phyloP scores from a whole-genome alignment of 2,888 invertebrate genomes.

The Thumatha senex region DNA sequence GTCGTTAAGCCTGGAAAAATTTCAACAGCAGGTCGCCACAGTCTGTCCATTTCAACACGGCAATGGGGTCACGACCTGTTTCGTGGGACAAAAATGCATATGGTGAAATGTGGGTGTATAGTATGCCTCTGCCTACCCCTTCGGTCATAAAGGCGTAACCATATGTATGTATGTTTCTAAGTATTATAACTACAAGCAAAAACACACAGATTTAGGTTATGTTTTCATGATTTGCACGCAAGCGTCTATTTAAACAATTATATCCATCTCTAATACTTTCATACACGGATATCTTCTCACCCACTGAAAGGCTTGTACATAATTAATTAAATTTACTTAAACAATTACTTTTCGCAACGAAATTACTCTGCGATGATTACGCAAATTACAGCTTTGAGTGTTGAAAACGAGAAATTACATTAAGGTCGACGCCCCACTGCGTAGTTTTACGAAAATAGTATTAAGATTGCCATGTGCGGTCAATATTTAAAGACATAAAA shows the following conservation, averaged over 20 bases:
- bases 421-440: constrained; percentile 34
- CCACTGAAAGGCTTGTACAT: constrained; percentile 8
- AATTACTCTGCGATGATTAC: constrained; percentile 32
- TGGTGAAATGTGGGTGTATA: too few species aligned
- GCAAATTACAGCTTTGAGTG: constrained; percentile 31
- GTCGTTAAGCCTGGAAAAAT: too few species aligned
- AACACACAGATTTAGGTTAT: not conserved
- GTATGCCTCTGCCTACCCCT: too few species aligned
- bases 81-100: too few species aligned
- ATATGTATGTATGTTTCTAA: too few species aligned
- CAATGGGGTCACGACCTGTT: too few species aligned
- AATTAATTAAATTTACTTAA: constrained; percentile 9
- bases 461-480: constrained; percentile 19
- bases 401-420: constrained; percentile 35
- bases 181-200: too few species aligned
- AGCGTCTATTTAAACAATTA: constrained; percentile 1
- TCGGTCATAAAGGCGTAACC: too few species aligned
- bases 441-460: constrained; percentile 22
- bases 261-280: constrained; percentile 2
- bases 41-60: too few species aligned
- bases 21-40: too few species aligned
- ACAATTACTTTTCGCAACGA: constrained; percentile 27
- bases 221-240: not conserved
- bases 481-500: not conserved
- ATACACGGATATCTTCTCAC: constrained; percentile 1